A percentile compares a stretch with the other conserved stretches of the same genome.
phyloP scores from a whole-genome alignment of 2,113 vertebrate genomes.

The Rhinoderma darwinii region DNA sequence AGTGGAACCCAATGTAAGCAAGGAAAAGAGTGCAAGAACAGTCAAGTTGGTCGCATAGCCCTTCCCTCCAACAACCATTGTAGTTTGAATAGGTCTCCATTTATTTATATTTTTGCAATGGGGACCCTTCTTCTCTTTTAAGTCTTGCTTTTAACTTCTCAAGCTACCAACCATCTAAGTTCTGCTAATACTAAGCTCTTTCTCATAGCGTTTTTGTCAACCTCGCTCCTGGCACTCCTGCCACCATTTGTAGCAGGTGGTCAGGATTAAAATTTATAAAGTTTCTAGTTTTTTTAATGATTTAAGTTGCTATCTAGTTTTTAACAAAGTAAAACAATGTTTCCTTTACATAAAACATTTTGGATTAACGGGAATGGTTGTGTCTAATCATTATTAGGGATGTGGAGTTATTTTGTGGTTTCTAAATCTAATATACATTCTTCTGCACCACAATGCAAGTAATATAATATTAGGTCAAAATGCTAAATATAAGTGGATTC shows the following conservation, averaged over 20 bases:
- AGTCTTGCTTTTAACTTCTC: neutral
- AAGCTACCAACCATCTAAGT: neutral
- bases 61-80: too few relatives aligned
- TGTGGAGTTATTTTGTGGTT: neutral
- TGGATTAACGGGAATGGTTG: neutral
- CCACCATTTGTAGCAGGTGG: neutral
- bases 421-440: neutral
- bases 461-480: neutral
- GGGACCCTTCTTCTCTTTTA: neutral
- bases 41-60: too few relatives aligned
- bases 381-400: neutral
- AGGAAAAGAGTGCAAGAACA: neutral
- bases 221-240: neutral
- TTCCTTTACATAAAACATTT: neutral
- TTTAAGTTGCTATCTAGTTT: neutral
- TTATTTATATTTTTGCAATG: neutral
- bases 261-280: neutral
- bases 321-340: neutral
- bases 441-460: neutral
- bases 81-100: neutral
- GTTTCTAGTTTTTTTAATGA: neutral
- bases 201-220: neutral
- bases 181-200: neutral
- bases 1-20: too few relatives aligned
- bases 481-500: neutral